Percentiles rank a stretch among this genome's conserved stretches.
Evolutionary conservation across 1,140 invertebrate genomes (phyloP).

Genomic region (Triops cancriformis): DNA sequence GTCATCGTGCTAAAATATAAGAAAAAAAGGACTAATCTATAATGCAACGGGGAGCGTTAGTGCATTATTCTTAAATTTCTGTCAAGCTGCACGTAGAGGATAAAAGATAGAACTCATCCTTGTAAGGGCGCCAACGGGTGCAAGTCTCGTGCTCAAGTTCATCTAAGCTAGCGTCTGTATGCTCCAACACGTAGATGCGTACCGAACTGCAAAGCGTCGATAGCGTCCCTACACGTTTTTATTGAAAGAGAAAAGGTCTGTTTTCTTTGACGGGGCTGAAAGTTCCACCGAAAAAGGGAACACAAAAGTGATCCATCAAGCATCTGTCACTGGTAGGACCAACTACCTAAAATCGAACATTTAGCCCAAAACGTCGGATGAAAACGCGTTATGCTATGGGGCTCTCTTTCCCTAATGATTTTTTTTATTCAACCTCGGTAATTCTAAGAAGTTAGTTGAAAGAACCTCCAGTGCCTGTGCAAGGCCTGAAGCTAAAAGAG

Average conservation of each 20-base stretch:
- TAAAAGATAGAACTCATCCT: conserved; percentile 9
- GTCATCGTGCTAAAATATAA: neutral
- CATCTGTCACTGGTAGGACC: neutral
- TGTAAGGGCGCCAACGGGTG: neutral
- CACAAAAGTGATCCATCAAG: neutral
- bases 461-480: neutral
- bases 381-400: neutral
- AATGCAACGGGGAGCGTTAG: neutral
- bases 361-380: neutral
- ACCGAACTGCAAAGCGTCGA: neutral
- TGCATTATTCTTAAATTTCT: neutral
- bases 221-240: conserved; percentile 9
- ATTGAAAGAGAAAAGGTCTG: conserved; percentile 3
- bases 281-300: neutral
- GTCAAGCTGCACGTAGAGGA: conserved; percentile 8
- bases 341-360: neutral
- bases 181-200: conserved; percentile 1
- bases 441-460: neutral
- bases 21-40: neutral
- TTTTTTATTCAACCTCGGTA: neutral
- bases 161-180: neutral
- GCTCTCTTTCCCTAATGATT: neutral
- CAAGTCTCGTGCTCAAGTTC: neutral
- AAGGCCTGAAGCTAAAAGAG: neutral
- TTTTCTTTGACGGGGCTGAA: neutral